Evolutionary conservation across 2,113 vertebrate genomes (phyloP), one percentile per base, ranked within the genome.

Genomic region (Piprites chloris): DNA sequence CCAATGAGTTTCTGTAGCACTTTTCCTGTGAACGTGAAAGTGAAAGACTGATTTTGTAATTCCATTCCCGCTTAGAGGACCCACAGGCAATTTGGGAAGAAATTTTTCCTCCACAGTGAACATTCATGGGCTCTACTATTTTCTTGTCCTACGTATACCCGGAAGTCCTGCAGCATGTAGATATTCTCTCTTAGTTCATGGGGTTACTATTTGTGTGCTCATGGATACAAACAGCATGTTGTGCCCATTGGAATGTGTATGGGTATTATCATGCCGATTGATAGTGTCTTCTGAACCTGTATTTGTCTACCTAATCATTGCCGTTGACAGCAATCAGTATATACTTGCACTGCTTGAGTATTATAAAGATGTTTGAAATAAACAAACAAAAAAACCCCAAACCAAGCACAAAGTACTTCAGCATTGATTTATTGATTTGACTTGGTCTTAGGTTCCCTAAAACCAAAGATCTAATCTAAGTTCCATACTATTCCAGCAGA

Each of bases 201-300:
- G 59, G 35, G 32, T 65, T 59, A 10, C 56, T 42, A 8, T 67
- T 39, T 84, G 59, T 87, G 15, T 42, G 21, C 10, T 73, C 73
- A 32, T 28, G 42, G 44, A 33, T 61, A 30, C 7, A 46, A 63
- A 62, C 5, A 75, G 23, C 13, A 21, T 11, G 6, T 81, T 80
- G 39, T 72, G 47, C 19, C 23, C 26, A 5, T 14, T 83, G 44
- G 41, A 76, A n/a, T 30, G 21, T 6, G 5, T 28, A 32, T 52
- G 28, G 15, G 11, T 88, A 26, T 52, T 69, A 14, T 44, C 49
- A 30, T 27, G 35, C 20, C 0, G 0, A 33, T 62, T 84, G 33
- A 8, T 53, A 39, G 44, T 59, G 14, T 55, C 55, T 89, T 49
- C 65, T 78, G 61, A 37, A 61, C n/a, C 58, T 37, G 8, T 50